Evolutionary conservation across 2,113 vertebrate species (phyloP).

Genomic region (Pristiophorus japonicus): DNA sequence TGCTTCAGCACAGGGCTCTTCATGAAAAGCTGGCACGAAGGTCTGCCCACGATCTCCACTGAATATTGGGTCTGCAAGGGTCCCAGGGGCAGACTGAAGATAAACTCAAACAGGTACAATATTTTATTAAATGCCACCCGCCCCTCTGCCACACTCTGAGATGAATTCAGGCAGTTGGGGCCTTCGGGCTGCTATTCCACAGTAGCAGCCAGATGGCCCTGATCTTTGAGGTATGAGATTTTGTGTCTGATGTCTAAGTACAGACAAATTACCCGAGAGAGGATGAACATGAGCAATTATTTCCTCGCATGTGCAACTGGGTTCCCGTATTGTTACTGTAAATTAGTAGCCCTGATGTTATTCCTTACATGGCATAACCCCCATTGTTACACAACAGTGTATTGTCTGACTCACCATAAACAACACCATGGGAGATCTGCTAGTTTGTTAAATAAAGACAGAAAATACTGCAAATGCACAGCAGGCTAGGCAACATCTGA

Average conservation of each 20-base stretch:
- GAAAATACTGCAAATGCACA: not conserved
- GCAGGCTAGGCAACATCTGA: not conserved
- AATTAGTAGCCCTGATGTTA: not conserved
- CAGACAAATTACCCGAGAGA: not conserved
- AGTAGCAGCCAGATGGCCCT: not conserved
- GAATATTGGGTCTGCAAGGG: not conserved
- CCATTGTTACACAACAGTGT: not conserved
- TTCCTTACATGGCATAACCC: not conserved
- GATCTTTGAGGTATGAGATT: not conserved
- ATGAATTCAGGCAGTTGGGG: not conserved
- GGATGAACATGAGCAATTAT: not conserved
- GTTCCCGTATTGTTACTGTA: no score
- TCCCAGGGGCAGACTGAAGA: not conserved
- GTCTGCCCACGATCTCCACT: not conserved
- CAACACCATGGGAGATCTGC: not conserved
- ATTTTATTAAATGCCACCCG: not conserved
- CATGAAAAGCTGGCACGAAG: no score
- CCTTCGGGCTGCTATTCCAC: no score
- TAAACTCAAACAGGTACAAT: not conserved
- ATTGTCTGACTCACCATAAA: not conserved
- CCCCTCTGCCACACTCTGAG: not conserved
- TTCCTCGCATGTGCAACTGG: no score
- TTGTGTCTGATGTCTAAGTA: not conserved
- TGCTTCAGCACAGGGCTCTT: not conserved
- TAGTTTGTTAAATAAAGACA: not conserved